Percentiles rank a stretch among this genome's conserved stretches.
Evolutionary conservation across 2,113 vertebrate species (phyloP).

Genomic region (Ursus arctos): DNA sequence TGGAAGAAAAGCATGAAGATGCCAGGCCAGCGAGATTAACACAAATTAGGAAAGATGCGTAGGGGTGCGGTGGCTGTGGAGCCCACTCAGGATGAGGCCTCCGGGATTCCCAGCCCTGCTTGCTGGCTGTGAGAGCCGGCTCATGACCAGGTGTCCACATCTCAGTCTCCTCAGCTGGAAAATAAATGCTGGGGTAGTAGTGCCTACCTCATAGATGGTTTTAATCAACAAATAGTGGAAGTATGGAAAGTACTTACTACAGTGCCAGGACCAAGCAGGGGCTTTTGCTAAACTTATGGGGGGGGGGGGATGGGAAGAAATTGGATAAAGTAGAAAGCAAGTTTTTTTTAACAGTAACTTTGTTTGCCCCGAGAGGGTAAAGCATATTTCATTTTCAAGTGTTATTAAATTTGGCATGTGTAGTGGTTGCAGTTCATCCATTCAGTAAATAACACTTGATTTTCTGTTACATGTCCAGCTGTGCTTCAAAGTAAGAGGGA

Average conservation of each 20-base stretch:
- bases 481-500: background rate
- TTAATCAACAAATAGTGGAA: background rate
- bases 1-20: background rate
- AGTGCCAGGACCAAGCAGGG: background rate
- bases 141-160: background rate
- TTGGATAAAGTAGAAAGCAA: background rate
- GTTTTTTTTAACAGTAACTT: background rate
- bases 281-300: background rate
- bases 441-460: background rate
- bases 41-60: background rate
- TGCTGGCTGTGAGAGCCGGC: background rate
- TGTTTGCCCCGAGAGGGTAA: background rate
- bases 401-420: background rate
- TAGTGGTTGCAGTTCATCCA: background rate
- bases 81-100: background rate
- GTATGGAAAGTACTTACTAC: background rate
- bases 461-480: background rate
- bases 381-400: background rate
- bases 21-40: background rate
- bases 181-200: background rate
- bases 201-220: background rate
- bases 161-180: background rate
- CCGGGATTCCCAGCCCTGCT: too few species aligned
- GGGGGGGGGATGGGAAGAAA: background rate
- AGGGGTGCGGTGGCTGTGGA: background rate